A percentile compares a stretch with the other conserved stretches of the same genome.
Conservation (phyloP, 2,113 vertebrate species). For the Scartelaos histophorus region DNA sequence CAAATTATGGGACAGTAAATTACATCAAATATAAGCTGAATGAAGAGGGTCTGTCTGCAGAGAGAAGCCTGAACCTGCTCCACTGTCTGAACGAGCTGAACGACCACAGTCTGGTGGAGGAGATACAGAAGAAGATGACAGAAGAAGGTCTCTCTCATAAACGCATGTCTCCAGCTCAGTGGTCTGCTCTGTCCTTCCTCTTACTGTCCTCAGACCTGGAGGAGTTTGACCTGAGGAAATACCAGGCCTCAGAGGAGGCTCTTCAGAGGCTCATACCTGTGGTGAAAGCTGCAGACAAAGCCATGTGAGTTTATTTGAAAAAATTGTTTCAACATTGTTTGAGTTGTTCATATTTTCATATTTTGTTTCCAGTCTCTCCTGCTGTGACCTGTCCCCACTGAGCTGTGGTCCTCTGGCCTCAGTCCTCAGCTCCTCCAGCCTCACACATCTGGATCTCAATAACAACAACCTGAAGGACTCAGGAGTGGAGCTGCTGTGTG, state of each 20-base stretch:
- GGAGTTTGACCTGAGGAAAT: too few relatives aligned
- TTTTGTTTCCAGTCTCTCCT: too few relatives aligned
- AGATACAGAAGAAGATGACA: too few relatives aligned
- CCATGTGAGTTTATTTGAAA: too few relatives aligned
- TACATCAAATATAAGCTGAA: too few relatives aligned
- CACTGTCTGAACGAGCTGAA: too few relatives aligned
- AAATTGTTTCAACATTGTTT: neutral
- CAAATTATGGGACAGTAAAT: too few relatives aligned
- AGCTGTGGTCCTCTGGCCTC: neutral
- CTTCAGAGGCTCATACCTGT: conserved; percentile 44
- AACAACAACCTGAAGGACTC: neutral
- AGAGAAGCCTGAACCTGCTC: too few relatives aligned
- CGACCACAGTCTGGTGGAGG: too few relatives aligned
- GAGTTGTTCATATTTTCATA: too few relatives aligned
- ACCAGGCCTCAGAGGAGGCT: conserved; percentile 29
- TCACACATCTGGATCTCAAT: neutral
- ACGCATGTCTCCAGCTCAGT: conserved; percentile 15
- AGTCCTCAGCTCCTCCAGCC: neutral
- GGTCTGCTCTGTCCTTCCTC: conserved; percentile 33
- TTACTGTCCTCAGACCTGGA: conserved; percentile 21
- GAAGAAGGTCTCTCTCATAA: too few relatives aligned
- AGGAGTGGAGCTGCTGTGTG: neutral
- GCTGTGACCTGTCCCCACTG: neutral
- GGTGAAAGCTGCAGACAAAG: conserved; percentile 32
- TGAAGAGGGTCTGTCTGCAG: too few relatives aligned